Evolutionary conservation across 2,797 vertebrate species (phyloP).

Genomic region (Limosa lapponica): DNA sequence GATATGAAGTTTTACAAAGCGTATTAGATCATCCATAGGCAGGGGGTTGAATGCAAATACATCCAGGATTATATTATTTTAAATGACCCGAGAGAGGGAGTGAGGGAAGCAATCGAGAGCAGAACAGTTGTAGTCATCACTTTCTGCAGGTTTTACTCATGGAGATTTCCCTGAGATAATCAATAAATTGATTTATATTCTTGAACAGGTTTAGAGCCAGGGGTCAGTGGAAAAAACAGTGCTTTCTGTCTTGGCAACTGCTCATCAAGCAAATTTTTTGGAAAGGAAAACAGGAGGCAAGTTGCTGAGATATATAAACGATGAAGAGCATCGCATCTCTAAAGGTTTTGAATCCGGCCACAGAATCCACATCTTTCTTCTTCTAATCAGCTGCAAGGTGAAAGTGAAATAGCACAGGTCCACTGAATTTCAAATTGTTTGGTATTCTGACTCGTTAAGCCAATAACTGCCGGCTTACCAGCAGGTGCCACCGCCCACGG

Average conservation of each 20-base stretch:
- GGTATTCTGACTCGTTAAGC: neutral
- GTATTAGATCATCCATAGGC: neutral
- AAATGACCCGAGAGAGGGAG: neutral
- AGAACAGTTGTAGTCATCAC: neutral
- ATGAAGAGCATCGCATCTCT: neutral
- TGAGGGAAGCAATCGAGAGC: neutral
- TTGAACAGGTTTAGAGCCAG: neutral
- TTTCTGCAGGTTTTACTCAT: neutral
- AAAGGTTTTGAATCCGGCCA: neutral
- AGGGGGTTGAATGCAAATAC: neutral
- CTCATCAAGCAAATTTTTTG: neutral
- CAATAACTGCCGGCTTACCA: neutral
- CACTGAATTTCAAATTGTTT: neutral
- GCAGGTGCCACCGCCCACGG: neutral
- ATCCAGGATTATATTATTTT: neutral
- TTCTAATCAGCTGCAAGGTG: neutral
- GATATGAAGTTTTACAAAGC: neutral
- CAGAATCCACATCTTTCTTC: neutral
- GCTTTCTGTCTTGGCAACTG: neutral
- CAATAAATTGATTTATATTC: neutral
- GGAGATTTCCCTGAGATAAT: neutral
- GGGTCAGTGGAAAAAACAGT: neutral
- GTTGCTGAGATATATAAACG: neutral
- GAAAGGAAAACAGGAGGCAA: neutral
- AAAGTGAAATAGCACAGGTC: neutral